Evolutionary conservation across 2,797 vertebrate genomes (phyloP).

Genomic region (Chloroceryle amazona): DNA sequence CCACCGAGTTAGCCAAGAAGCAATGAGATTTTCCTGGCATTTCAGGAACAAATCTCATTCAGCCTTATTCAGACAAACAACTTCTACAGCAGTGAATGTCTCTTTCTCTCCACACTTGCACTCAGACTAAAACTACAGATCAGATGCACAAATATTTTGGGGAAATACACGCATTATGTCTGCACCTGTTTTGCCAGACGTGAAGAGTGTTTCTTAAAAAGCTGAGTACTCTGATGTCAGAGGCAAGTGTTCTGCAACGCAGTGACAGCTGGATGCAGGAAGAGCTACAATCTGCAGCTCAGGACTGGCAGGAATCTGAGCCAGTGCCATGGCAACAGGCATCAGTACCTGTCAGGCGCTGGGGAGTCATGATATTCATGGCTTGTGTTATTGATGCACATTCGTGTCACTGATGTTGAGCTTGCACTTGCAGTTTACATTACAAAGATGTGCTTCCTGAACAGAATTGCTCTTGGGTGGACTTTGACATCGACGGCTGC

Average conservation of each 20-base stretch:
- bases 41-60: not conserved
- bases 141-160: not conserved
- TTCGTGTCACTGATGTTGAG: not conserved
- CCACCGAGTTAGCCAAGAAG: not conserved
- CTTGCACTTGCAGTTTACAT: not conserved
- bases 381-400: not conserved
- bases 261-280: constrained; percentile 35
- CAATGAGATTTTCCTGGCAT: not conserved
- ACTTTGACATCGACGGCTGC: not conserved
- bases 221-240: constrained; percentile 21
- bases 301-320: constrained; percentile 39
- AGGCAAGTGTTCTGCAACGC: constrained; percentile 34
- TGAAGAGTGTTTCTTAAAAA: not conserved
- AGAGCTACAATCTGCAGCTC: constrained; percentile 44
- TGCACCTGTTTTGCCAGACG: not conserved
- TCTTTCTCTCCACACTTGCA: not conserved
- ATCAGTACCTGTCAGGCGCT: constrained; percentile 58
- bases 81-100: not conserved
- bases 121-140: not conserved
- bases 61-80: not conserved
- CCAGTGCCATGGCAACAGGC: constrained; percentile 58
- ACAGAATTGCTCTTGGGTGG: not conserved
- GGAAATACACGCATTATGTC: not conserved
- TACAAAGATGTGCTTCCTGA: not conserved
- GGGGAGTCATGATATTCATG: not conserved